phyloP scores from a whole-genome alignment of 2,888 invertebrate species.

The Andrena fulva region DNA sequence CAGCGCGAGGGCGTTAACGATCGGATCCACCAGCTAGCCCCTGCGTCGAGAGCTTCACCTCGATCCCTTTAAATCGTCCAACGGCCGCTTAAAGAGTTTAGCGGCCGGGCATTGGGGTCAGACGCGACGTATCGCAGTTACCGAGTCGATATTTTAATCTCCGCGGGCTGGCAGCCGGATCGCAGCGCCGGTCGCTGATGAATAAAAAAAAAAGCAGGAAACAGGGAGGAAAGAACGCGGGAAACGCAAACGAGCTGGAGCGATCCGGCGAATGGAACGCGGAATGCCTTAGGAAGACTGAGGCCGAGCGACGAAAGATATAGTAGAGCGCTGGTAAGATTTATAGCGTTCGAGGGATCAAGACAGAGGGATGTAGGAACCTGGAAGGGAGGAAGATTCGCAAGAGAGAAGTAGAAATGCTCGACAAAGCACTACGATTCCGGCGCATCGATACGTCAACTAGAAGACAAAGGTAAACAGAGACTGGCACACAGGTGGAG shows the following conservation, averaged over 20 bases:
- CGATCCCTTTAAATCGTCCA: slow-evolving; percentile 57
- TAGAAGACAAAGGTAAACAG: not conserved
- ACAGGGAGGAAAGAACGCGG: slow-evolving; percentile 14
- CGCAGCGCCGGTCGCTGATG: slow-evolving; percentile 61
- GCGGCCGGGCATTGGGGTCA: slow-evolving; percentile 73
- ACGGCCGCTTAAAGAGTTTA: slow-evolving; percentile 71
- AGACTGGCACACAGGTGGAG: not conserved
- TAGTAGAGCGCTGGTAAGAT: slow-evolving; percentile 26
- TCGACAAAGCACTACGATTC: not conserved
- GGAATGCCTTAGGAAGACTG: not conserved
- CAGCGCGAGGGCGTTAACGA: slow-evolving; percentile 3
- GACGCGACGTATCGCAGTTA: slow-evolving; percentile 72
- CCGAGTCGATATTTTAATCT: slow-evolving; percentile 83
- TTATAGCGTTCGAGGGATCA: slow-evolving; percentile 40
- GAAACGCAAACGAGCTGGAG: not conserved
- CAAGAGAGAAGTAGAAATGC: not conserved
- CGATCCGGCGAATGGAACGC: slow-evolving; percentile 3
- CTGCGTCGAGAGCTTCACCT: slow-evolving; percentile 38
- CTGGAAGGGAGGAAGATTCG: slow-evolving; percentile 9
- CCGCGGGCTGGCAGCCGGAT: slow-evolving; percentile 75
- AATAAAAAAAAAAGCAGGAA: slow-evolving; percentile 45
- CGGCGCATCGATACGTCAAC: not conserved
- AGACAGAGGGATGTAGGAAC: not conserved
- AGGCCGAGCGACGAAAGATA: slow-evolving; percentile 6
- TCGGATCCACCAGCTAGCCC: not conserved